Evolutionary conservation across 2,888 invertebrate genomes (phyloP).

Genomic region (Entomobrya multifasciata): DNA sequence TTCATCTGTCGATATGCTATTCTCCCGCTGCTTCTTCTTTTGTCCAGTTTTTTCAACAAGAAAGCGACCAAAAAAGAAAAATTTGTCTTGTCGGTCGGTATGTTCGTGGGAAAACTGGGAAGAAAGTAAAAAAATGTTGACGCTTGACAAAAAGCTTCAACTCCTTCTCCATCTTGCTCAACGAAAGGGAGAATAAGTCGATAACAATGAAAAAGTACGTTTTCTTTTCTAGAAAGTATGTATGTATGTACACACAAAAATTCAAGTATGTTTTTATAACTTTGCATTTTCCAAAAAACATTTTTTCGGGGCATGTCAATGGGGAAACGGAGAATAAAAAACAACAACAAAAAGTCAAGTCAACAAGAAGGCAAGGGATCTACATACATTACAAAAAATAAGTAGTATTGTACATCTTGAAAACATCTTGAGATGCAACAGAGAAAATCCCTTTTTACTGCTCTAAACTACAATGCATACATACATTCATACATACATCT

Average conservation of each 20-base stretch:
- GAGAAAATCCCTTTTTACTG: constrained; percentile 46
- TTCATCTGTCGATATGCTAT: constrained; percentile 2
- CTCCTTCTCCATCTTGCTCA: constrained; percentile 15
- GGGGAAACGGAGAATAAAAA: neutral
- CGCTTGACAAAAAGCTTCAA: constrained; percentile 58
- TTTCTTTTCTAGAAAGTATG: neutral
- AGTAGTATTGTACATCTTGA: neutral
- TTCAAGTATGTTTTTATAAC: neutral
- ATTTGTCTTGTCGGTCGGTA: constrained; percentile 44
- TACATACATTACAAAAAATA: neutral
- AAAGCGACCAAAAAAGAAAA: neutral
- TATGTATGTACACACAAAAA: neutral
- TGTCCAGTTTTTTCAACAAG: constrained; percentile 42
- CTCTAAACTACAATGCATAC: neutral
- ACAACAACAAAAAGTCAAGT: constrained; percentile 19
- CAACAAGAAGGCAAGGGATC: neutral
- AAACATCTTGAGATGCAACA: constrained; percentile 8
- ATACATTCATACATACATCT: too few species aligned
- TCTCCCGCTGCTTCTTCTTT: constrained; percentile 36
- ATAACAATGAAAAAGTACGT: constrained; percentile 47
- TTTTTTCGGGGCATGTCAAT: neutral
- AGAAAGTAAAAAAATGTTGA: constrained; percentile 42
- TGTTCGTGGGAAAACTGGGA: constrained; percentile 53
- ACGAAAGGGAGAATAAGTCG: neutral
- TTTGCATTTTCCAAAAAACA: neutral